Percentiles rank a stretch among this genome's conserved stretches.
Conservation (phyloP, 53 echinoderm and acorn worm species). For the Echinometra lucunter region DNA sequence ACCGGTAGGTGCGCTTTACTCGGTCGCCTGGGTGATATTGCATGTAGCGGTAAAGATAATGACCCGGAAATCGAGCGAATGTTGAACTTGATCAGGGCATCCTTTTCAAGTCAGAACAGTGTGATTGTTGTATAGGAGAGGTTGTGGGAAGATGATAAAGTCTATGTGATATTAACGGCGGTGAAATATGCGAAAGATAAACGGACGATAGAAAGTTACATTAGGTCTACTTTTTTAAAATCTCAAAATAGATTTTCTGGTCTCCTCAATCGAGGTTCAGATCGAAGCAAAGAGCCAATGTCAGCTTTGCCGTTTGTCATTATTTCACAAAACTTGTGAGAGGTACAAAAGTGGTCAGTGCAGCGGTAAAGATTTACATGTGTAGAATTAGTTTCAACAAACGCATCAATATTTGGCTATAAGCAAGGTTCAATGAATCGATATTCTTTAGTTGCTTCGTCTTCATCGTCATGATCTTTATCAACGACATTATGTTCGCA, state of each 20-base stretch:
- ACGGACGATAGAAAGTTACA: too few relatives aligned
- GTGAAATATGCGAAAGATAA: too few relatives aligned
- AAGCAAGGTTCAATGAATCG: slow-evolving; percentile 10
- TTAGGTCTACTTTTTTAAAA: too few relatives aligned
- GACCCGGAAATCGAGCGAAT: background rate
- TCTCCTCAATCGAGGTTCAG: too few relatives aligned
- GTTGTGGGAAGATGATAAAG: too few relatives aligned
- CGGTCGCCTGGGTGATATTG: background rate
- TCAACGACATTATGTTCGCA: background rate
- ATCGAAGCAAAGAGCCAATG: too few relatives aligned
- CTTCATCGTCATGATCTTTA: background rate
- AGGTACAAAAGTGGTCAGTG: too few relatives aligned
- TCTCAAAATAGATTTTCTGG: too few relatives aligned
- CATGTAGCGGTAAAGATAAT: background rate
- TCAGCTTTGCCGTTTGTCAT: too few relatives aligned
- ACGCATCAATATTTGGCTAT: slow-evolving; percentile 8
- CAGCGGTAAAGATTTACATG: background rate
- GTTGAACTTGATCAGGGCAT: background rate
- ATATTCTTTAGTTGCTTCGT: slow-evolving; percentile 19
- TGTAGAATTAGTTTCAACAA: background rate
- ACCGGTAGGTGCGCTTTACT: slow-evolving; percentile 12
- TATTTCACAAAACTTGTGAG: background rate
- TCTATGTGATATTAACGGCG: too few relatives aligned
- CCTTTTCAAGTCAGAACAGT: background rate
- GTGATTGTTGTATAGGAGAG: background rate